Conservation (phyloP, 2,888 invertebrate species). For the Myathropa florea region DNA sequence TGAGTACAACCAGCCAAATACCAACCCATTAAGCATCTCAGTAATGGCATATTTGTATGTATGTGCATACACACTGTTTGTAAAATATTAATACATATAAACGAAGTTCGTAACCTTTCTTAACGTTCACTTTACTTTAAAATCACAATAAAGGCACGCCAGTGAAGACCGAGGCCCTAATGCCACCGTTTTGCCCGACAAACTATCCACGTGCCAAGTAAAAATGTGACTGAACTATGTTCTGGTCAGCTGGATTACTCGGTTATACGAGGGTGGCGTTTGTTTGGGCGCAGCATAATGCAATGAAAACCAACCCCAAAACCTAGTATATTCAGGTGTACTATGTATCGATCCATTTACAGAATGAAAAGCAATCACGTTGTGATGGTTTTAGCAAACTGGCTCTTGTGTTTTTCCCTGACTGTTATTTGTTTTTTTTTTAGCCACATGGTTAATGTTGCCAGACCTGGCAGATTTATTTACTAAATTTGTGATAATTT, state of each 20-base stretch:
- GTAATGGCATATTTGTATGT: neutral
- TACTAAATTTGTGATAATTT: neutral
- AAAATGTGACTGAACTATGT: conserved; percentile 61
- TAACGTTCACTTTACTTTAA: conserved; percentile 32
- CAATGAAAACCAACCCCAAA: conserved; percentile 8
- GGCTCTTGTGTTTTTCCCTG: neutral
- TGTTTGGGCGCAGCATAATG: conserved; percentile 34
- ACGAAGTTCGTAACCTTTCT: conserved; percentile 53
- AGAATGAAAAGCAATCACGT: conserved; percentile 25
- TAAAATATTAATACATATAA: neutral
- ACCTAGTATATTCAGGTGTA: conserved; percentile 20
- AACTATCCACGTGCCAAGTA: conserved; percentile 49
- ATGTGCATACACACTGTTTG: neutral
- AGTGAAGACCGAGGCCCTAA: conserved; percentile 7
- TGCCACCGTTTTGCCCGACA: conserved; percentile 10
- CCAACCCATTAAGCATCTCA: conserved; percentile 3
- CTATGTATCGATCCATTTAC: conserved; percentile 49
- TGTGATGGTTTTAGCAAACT: neutral
- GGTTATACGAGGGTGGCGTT: conserved; percentile 33
- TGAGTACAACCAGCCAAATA: neutral
- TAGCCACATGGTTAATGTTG: conserved; percentile 1
- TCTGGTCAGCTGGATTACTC: conserved; percentile 27
- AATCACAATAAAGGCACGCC: neutral
- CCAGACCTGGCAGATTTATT: conserved; percentile 17
- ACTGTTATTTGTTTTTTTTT: neutral